A percentile compares a stretch with the other conserved stretches of the same genome.
phyloP scores from a whole-genome alignment of 1,140 invertebrate genomes.

The Neotoxoptera formosana region DNA sequence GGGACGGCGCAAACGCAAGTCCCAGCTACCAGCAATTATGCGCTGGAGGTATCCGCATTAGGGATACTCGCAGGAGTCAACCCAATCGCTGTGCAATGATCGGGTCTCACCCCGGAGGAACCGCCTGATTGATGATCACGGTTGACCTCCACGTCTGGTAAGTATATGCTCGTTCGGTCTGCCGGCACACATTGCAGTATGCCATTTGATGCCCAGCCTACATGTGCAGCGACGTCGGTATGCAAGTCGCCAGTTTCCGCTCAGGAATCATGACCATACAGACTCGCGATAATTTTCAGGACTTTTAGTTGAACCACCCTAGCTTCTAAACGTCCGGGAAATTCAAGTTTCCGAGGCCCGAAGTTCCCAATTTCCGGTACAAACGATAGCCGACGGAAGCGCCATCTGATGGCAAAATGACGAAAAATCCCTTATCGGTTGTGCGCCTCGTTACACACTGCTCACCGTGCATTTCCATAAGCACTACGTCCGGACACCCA shows the following conservation, averaged over 20 bases:
- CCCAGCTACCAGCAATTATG: slow-evolving; percentile 76
- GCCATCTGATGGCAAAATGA: no score
- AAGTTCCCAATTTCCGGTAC: fast-evolving
- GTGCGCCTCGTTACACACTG: fast-evolving
- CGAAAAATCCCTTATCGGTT: no score
- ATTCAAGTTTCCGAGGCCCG: no score
- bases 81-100: slow-evolving; percentile 75
- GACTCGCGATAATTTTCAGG: neutral
- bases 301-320: fast-evolving
- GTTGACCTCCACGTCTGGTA: slow-evolving; percentile 73
- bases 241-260: fast-evolving
- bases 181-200: neutral
- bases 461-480: neutral
- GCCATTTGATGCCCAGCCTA: fast-evolving
- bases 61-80: slow-evolving; percentile 77
- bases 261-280: no score
- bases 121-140: slow-evolving; percentile 75
- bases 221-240: neutral
- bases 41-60: slow-evolving; percentile 75
- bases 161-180: slow-evolving; percentile 65
- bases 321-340: neutral
- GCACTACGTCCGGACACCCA: neutral
- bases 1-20: slow-evolving; percentile 64
- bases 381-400: neutral
- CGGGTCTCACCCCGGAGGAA: slow-evolving; percentile 73